These are phyloP conservation scores for Apistogramma diplotaenia DNA, from an alignment of 2,113 vertebrate species.

Conservation along the genomic window DNA sequence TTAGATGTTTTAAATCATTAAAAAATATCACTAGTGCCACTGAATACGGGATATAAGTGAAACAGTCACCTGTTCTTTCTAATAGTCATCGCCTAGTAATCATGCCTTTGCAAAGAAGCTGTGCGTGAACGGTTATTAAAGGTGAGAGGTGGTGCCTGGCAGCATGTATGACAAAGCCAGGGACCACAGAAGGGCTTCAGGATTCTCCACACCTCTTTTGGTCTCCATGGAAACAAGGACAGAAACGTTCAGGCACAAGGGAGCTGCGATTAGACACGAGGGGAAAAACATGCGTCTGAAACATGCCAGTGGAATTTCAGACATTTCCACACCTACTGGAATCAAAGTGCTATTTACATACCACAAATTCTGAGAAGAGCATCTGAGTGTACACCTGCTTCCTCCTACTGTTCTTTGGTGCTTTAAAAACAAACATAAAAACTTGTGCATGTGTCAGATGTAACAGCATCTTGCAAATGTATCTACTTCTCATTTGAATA, in stretches of 20 bases:
- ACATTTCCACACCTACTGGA: slow-evolving; percentile 33
- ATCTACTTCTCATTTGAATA: slow-evolving; percentile 20
- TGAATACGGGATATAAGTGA: neutral
- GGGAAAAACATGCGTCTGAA: slow-evolving; percentile 26
- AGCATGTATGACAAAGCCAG: slow-evolving; percentile 38
- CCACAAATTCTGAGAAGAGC: slow-evolving; percentile 6
- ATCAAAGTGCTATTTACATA: slow-evolving; percentile 31
- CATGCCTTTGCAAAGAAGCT: slow-evolving; percentile 8
- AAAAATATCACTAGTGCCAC: neutral
- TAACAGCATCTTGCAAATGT: slow-evolving; percentile 16
- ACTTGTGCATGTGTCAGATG: slow-evolving; percentile 10
- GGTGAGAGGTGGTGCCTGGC: slow-evolving; percentile 41
- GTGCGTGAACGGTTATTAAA: slow-evolving; percentile 29
- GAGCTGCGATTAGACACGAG: slow-evolving; percentile 37
- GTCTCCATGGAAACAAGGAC: slow-evolving; percentile 69
- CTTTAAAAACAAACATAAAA: neutral
- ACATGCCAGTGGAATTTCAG: slow-evolving; percentile 39
- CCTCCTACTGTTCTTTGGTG: neutral
- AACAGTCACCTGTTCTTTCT: slow-evolving; percentile 11
- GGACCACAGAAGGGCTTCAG: slow-evolving; percentile 30
- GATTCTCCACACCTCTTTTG: slow-evolving; percentile 57
- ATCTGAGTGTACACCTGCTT: slow-evolving; percentile 33
- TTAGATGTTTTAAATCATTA: neutral
- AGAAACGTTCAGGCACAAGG: slow-evolving; percentile 24
- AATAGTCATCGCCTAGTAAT: slow-evolving; percentile 6